Conservation (phyloP, 1,140 invertebrate species). For the Stegodyphus dumicola region DNA sequence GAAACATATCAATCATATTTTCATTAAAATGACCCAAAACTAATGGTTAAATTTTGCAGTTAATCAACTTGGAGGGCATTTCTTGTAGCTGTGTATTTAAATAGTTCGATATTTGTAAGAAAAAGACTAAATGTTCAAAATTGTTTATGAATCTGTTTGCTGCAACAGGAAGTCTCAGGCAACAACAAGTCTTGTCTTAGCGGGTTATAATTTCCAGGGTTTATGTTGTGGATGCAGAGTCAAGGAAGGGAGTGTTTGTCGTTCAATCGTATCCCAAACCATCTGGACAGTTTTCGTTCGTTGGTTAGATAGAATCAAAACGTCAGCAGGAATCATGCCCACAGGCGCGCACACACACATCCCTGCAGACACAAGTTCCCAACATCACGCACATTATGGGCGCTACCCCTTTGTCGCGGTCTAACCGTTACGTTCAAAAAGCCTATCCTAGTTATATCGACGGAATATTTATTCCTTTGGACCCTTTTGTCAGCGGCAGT, state of each 20-base stretch:
- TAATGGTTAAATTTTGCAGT: too few relatives aligned
- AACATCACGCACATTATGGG: constrained; percentile 53
- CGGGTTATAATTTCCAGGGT: too few relatives aligned
- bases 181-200: too few relatives aligned
- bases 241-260: not conserved
- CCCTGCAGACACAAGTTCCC: constrained; percentile 3
- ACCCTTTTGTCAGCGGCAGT: constrained; percentile 47
- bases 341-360: constrained; percentile 23
- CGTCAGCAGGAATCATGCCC: constrained; percentile 60
- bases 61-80: too few relatives aligned
- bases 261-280: constrained; percentile 8
- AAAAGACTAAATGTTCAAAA: too few relatives aligned
- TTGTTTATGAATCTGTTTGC: too few relatives aligned
- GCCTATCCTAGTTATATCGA: constrained; percentile 55
- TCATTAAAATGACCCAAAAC: too few relatives aligned
- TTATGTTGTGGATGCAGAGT: too few relatives aligned
- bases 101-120: too few relatives aligned
- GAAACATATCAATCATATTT: too few relatives aligned
- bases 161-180: too few relatives aligned
- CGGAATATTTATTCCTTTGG: constrained; percentile 59
- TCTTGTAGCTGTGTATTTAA: too few relatives aligned
- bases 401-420: constrained; percentile 49
- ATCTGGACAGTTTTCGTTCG: constrained; percentile 59
- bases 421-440: constrained; percentile 60
- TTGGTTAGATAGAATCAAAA: constrained; percentile 59